These are phyloP conservation scores for Muscicapa adusta DNA, from an alignment of 2,113 vertebrate species.

Conservation along the genomic window DNA sequence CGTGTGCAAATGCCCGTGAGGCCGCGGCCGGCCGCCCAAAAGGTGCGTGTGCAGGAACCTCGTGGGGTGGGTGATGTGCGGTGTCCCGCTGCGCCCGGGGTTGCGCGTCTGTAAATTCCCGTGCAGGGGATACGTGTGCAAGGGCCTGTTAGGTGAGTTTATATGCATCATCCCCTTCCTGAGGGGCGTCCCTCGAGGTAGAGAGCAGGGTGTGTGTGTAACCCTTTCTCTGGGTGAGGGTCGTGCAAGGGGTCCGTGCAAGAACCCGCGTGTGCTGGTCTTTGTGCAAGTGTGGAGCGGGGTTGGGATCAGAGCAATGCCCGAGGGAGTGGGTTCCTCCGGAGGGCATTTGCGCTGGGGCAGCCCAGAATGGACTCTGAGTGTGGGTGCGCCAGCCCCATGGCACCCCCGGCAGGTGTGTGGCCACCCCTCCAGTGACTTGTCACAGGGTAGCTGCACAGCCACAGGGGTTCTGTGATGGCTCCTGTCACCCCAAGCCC, in stretches of 20 bases:
- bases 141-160: not conserved
- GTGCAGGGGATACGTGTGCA: not conserved
- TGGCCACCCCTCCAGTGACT: not conserved
- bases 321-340: not conserved
- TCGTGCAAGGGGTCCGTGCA: not conserved
- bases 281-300: not conserved
- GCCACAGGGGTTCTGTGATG: not conserved
- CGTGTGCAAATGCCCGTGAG: not conserved
- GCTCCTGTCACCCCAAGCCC: not conserved
- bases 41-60: not conserved
- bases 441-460: not conserved
- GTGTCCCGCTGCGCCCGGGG: not conserved
- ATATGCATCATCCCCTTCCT: not conserved
- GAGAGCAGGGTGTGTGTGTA: not conserved
- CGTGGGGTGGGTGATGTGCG: not conserved
- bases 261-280: not conserved
- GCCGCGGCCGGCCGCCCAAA: not conserved
- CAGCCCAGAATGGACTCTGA: accelerated
- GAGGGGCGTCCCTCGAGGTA: not conserved
- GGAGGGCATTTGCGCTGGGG: not conserved
- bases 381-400: not conserved
- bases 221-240: not conserved
- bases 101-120: not conserved
- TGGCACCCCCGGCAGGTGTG: not conserved
- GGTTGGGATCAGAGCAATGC: not conserved